These are phyloP conservation scores for Armadillidium nasatum DNA, from an alignment of 1,140 invertebrate genomes.

Conservation along the genomic window DNA sequence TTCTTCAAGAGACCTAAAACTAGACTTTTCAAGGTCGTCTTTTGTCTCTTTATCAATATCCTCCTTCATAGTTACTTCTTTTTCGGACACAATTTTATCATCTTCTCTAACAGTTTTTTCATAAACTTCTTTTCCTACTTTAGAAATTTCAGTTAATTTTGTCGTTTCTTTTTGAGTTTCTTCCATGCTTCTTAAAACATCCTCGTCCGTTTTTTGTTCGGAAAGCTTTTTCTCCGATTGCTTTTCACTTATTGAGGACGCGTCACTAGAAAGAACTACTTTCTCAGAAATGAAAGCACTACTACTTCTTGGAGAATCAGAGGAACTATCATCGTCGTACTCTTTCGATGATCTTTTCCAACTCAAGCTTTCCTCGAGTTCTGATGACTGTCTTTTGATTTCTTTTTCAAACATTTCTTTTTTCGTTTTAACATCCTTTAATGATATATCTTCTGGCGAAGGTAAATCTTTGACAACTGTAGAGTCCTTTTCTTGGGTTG, in stretches of 20 bases:
- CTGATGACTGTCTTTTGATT: conserved; percentile 43
- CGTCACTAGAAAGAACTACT: conserved; percentile 19
- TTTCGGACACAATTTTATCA: background rate
- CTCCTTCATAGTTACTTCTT: background rate
- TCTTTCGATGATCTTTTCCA: conserved; percentile 39
- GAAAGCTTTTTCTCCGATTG: conserved; percentile 21
- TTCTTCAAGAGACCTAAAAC: conserved; percentile 23
- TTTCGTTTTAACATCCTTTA: conserved; percentile 42
- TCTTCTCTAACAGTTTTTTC: conserved; percentile 21
- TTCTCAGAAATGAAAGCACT: conserved; percentile 26
- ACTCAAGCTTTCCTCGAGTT: conserved; percentile 35
- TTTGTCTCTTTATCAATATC: conserved; percentile 32
- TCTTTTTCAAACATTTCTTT: conserved; percentile 43
- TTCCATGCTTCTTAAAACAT: background rate
- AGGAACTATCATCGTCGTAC: conserved; percentile 31
- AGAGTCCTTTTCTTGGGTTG: conserved; percentile 23
- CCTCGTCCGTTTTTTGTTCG: conserved; percentile 24
- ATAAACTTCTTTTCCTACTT: conserved; percentile 29
- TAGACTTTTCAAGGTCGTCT: conserved; percentile 1
- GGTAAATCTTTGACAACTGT: conserved; percentile 22
- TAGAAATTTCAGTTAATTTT: conserved; percentile 27
- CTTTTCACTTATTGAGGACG: conserved; percentile 26
- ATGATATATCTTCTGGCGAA: conserved; percentile 42
- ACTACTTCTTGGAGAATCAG: conserved; percentile 20
- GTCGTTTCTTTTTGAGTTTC: conserved; percentile 28